phyloP scores from a whole-genome alignment of 23 tunicate species.

The Halocynthia roretzi region DNA sequence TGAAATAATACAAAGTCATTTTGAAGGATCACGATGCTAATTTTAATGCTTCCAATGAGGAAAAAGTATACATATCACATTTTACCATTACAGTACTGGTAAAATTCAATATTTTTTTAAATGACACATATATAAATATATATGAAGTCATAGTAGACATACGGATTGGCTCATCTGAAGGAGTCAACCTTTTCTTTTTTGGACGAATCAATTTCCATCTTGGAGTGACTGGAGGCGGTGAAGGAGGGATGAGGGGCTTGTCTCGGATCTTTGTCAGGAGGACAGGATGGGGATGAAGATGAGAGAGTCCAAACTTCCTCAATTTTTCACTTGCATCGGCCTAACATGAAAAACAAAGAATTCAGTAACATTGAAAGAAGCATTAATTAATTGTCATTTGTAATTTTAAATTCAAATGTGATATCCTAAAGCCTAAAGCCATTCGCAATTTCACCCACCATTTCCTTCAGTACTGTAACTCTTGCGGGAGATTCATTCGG shows the following conservation, averaged over 20 bases:
- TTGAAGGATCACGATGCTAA: background rate
- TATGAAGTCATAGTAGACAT: background rate
- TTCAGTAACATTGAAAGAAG: no score
- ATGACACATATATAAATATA: background rate
- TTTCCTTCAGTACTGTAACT: conserved; percentile 39
- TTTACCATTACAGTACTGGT: background rate
- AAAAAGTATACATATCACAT: background rate
- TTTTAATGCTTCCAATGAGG: background rate
- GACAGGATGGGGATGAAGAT: conserved; percentile 69
- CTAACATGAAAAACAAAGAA: conserved; percentile 10
- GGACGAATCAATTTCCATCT: conserved; percentile 86
- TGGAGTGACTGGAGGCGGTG: conserved; percentile 51
- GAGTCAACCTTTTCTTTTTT: conserved; percentile 30
- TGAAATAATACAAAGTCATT: background rate
- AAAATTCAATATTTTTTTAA: background rate
- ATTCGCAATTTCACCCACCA: conserved; percentile 30
- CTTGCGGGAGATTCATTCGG: conserved; percentile 31
- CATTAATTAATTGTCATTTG: no score
- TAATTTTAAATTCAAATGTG: background rate
- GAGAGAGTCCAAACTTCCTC: conserved; percentile 58
- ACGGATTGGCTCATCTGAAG: conserved; percentile 59
- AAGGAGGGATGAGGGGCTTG: conserved; percentile 56
- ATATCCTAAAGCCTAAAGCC: background rate
- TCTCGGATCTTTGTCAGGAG: conserved; percentile 45
- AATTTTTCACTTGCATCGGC: conserved; percentile 77